Evolutionary conservation across 2,113 vertebrate genomes (phyloP).

Genomic region (Cebidichthys violaceus): DNA sequence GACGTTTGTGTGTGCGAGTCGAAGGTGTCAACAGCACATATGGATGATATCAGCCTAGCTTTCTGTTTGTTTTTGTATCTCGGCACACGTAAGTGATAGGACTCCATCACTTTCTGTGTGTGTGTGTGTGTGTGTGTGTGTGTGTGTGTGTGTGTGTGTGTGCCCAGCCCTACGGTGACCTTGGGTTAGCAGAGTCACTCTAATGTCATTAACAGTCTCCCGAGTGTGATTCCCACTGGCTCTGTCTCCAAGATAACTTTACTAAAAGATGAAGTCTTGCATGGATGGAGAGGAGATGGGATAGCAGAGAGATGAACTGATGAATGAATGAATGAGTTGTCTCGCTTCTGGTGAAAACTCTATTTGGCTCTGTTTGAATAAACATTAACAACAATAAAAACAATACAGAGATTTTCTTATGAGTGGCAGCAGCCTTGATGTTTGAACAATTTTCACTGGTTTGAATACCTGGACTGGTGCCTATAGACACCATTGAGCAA

Average conservation of each 20-base stretch:
- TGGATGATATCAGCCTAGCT: conserved; percentile 54
- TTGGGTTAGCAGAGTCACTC: conserved; percentile 38
- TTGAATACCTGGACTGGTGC: not conserved
- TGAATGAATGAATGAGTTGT: conserved; percentile 23
- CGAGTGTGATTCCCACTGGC: conserved; percentile 48
- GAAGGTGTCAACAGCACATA: conserved; percentile 47
- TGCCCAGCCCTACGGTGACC: conserved; percentile 39
- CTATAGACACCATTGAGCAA: not conserved
- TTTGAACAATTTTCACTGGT: not conserved
- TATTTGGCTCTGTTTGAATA: conserved; percentile 12
- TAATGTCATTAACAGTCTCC: conserved; percentile 56
- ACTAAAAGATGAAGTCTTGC: conserved; percentile 1
- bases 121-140: not conserved
- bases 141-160: conserved; percentile 5
- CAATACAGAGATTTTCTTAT: not conserved
- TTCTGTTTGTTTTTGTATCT: conserved; percentile 60
- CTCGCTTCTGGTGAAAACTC: not conserved
- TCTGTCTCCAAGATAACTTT: conserved; percentile 36
- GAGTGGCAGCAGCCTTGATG: conserved; percentile 1
- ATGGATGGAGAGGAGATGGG: conserved; percentile 6
- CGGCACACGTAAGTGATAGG: conserved; percentile 15
- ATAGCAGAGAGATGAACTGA: conserved; percentile 14
- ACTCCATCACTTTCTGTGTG: conserved; percentile 13
- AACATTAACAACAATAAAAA: conserved; percentile 1
- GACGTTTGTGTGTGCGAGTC: not conserved